Percentiles rank a stretch among this genome's conserved stretches.
These are phyloP conservation scores for Athene cunicularia DNA, from an alignment of 2,113 vertebrate species.

Conservation along the genomic window DNA sequence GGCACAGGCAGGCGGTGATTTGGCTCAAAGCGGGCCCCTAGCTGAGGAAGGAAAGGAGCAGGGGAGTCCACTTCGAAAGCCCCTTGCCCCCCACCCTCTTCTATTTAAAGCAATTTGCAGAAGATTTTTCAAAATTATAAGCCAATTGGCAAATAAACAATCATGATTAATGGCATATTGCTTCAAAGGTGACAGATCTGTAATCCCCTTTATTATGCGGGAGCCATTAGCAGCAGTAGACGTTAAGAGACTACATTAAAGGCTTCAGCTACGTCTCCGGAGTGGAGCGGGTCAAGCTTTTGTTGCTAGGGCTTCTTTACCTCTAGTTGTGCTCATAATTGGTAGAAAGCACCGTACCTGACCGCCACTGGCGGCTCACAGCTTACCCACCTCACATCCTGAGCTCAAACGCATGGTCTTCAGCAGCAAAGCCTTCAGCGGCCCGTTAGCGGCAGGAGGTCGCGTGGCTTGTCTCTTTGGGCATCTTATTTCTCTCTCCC, in stretches of 20 bases:
- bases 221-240: slow-evolving; percentile 31
- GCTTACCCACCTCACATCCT: neutral
- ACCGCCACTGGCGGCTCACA: neutral
- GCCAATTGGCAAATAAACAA: slow-evolving; percentile 62
- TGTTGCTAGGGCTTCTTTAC: slow-evolving; percentile 49
- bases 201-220: slow-evolving; percentile 32
- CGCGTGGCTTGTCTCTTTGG: rapidly evolving
- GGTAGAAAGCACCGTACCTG: neutral
- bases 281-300: slow-evolving; percentile 23
- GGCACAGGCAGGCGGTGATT: neutral
- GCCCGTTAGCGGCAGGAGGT: neutral
- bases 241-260: slow-evolving; percentile 31
- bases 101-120: slow-evolving; percentile 52
- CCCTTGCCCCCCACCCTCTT: neutral
- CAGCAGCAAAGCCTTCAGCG: neutral
- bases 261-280: neutral
- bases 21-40: slow-evolving; percentile 3
- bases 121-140: slow-evolving; percentile 65
- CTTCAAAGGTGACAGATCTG: slow-evolving; percentile 27
- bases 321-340: neutral
- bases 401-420: neutral
- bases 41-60: neutral
- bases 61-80: neutral
- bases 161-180: slow-evolving; percentile 51
- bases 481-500: no score